phyloP scores from a whole-genome alignment of 1,140 invertebrate species.

The Thereuonema tuberculata region DNA sequence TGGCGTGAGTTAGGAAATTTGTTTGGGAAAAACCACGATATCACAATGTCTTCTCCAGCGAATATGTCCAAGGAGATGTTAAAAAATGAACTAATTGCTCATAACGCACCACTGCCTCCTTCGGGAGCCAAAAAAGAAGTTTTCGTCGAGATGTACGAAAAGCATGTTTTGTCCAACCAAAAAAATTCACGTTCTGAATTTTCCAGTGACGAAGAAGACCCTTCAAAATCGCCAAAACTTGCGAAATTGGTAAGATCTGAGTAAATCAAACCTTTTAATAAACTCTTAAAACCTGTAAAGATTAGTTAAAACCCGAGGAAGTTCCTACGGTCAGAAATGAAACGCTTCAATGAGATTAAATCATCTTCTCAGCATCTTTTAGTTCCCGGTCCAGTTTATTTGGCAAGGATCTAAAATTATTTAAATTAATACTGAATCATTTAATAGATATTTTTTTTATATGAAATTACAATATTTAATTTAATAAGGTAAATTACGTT shows the following conservation, averaged over 20 bases:
- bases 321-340: no score
- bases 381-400: no score
- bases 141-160: not conserved
- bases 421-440: no score
- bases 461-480: no score
- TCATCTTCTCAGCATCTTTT: no score
- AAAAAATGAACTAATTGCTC: constrained; percentile 1
- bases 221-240: not conserved
- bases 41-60: not conserved
- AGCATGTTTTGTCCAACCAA: not conserved
- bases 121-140: constrained; percentile 2
- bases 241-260: not conserved
- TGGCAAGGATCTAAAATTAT: no score
- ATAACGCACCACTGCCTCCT: not conserved
- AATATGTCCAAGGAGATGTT: constrained; percentile 1
- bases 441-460: no score
- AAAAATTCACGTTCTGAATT: not conserved
- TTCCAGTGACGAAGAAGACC: constrained; percentile 4
- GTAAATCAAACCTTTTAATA: not conserved
- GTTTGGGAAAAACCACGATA: no score
- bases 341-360: no score
- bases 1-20: not conserved
- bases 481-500: no score
- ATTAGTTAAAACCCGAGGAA: no score
- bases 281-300: not conserved